phyloP scores from a whole-genome alignment of 1,140 invertebrate genomes.

The Grapholita molesta region DNA sequence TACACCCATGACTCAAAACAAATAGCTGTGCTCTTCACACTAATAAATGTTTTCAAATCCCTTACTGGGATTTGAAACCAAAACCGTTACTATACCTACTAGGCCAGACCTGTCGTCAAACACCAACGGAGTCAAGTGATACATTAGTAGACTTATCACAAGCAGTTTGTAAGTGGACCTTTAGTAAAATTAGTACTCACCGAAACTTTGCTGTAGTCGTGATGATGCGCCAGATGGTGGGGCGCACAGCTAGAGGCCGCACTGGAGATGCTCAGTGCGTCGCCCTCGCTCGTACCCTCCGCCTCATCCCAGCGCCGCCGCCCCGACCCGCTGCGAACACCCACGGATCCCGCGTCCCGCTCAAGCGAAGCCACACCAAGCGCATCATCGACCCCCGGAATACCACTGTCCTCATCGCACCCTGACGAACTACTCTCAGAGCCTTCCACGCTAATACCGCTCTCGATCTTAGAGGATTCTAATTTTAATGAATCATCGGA shows the following conservation, averaged over 20 bases:
- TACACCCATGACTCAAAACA: too few relatives aligned
- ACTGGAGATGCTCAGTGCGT: constrained; percentile 67
- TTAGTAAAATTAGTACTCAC: constrained; percentile 45
- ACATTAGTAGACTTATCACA: too few relatives aligned
- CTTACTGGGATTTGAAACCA: too few relatives aligned
- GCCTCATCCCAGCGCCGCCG: constrained; percentile 68
- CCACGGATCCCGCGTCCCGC: constrained; percentile 57
- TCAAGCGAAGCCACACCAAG: constrained; percentile 72
- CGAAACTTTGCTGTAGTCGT: constrained; percentile 71
- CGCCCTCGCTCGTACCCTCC: constrained; percentile 63
- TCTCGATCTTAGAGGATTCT: constrained; percentile 53
- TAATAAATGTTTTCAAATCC: too few relatives aligned
- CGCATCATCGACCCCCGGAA: constrained; percentile 54
- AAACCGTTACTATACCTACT: too few relatives aligned
- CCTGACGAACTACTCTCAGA: constrained; percentile 60
- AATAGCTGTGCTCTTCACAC: too few relatives aligned
- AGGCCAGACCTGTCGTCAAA: too few relatives aligned
- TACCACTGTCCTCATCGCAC: constrained; percentile 54
- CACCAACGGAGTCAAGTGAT: too few relatives aligned
- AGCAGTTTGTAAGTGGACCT: too few relatives aligned
- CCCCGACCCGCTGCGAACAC: constrained; percentile 74
- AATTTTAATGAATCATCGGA: constrained; percentile 27
- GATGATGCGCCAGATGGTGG: constrained; percentile 57
- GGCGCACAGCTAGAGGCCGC: constrained; percentile 68
- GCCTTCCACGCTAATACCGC: constrained; percentile 53